Evolutionary conservation across 1,140 invertebrate genomes (phyloP).

Genomic region (Idris sp.): DNA sequence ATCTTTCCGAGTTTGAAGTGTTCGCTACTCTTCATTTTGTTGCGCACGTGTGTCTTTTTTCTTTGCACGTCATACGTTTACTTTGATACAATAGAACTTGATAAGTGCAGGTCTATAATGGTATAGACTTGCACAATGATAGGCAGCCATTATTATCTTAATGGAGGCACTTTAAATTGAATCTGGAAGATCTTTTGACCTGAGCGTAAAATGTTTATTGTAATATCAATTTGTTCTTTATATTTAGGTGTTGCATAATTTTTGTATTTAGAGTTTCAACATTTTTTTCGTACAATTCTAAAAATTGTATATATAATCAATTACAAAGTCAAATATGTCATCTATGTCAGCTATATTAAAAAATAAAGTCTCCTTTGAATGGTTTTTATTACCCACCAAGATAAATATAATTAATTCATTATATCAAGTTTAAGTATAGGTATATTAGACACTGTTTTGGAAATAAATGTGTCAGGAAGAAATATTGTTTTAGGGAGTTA

Average conservation of each 20-base stretch:
- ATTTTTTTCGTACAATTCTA: too few species aligned
- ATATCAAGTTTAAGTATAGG: conserved; percentile 15
- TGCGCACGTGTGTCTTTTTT: conserved; percentile 46
- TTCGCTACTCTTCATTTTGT: conserved; percentile 27
- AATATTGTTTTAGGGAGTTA: conserved; percentile 5
- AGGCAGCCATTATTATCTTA: conserved; percentile 56
- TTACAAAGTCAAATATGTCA: not conserved
- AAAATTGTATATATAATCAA: too few species aligned
- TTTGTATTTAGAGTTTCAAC: too few species aligned
- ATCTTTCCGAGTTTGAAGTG: conserved; percentile 46
- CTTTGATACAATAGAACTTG: conserved; percentile 59
- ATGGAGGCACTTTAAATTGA: conserved; percentile 59
- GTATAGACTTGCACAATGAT: conserved; percentile 27
- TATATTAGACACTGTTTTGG: conserved; percentile 26
- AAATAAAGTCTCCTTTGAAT: too few species aligned
- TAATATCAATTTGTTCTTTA: conserved; percentile 26
- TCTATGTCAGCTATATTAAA: too few species aligned
- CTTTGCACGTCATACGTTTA: conserved; percentile 40
- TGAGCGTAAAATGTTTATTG: conserved; percentile 42
- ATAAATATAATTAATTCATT: too few species aligned
- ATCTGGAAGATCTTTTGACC: conserved; percentile 62
- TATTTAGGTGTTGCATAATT: too few species aligned
- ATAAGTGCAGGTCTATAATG: conserved; percentile 57
- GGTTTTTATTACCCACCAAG: too few species aligned
- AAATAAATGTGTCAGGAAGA: conserved; percentile 27